Conservation (phyloP, 2,113 vertebrate species). For the Ascaphus truei region DNA sequence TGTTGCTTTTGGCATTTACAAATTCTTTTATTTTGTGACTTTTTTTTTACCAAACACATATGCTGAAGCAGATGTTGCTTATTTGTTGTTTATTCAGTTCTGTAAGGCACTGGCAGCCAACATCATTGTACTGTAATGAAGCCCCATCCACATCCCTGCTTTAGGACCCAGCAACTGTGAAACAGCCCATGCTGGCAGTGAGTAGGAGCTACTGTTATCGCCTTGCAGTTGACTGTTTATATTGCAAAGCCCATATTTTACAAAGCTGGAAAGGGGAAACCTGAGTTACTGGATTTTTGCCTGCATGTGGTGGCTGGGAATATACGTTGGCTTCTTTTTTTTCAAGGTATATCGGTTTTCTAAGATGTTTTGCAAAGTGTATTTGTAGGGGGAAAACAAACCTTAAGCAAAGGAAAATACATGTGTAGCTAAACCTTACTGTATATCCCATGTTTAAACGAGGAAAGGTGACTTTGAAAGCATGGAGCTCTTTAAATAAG, state of each 20-base stretch:
- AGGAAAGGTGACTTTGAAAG: too few species aligned
- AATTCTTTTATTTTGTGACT: slow-evolving; percentile 83
- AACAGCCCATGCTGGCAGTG: slow-evolving; percentile 54
- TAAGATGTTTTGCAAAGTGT: too few species aligned
- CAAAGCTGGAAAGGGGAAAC: slow-evolving; percentile 41
- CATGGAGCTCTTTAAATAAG: too few species aligned
- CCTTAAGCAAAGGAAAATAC: too few species aligned
- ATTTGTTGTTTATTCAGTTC: slow-evolving; percentile 84
- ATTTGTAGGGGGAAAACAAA: too few species aligned
- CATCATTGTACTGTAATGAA: slow-evolving; percentile 78
- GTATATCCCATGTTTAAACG: too few species aligned
- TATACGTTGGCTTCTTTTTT: too few species aligned
- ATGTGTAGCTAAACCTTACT: too few species aligned
- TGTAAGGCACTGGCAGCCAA: slow-evolving; percentile 76
- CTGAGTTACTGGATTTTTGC: slow-evolving; percentile 33
- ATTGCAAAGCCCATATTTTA: slow-evolving; percentile 47
- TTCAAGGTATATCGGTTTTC: too few species aligned
- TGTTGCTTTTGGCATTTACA: slow-evolving; percentile 85
- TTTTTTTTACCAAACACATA: slow-evolving; percentile 78
- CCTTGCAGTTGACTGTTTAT: slow-evolving; percentile 61
- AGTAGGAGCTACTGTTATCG: slow-evolving; percentile 59
- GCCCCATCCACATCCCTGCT: slow-evolving; percentile 70
- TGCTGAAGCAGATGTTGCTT: slow-evolving; percentile 83
- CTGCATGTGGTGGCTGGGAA: slow-evolving; percentile 30
- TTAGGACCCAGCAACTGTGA: slow-evolving; percentile 64